Base-by-base conservation (phyloP, 1,140 invertebrate genomes). In the Augochlora pura region DNA sequence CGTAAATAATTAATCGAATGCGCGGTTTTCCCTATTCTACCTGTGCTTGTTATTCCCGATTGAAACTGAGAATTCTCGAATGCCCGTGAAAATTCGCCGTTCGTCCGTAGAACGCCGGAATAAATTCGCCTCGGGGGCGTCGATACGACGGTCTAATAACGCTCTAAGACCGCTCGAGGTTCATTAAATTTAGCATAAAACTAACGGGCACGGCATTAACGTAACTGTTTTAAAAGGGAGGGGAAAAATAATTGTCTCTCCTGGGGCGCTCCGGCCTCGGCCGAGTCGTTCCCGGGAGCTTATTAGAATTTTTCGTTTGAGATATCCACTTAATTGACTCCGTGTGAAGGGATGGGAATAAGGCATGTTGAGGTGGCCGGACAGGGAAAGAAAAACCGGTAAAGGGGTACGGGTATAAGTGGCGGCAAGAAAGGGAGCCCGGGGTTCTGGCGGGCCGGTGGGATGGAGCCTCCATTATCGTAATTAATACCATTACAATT, bases 401-500 rank as follows among this genome's bases (percentile, higher is more conserved):
- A 62, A 49, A 62, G 54, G 72, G n/a, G 66, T 81, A 62, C 14
- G 39, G 25, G 81, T 62, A 65, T 77, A 68, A 71, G 74, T 66
- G 16, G 63, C 42, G 49, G 49, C 14, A 2, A 52, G 49, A 52
- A 21, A 52, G 49, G 16, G 49, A 52, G 49, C 18, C 16, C 16
- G 49, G 14, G 49, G 49, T 10, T 52, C 49, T 52, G 49, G 49
- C 18, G 75, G 64, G 42, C 18, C 9, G 60, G 21, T 60, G 25
- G 59, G n/a, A 54, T 75, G 77, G 79, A 81, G 69, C 73, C 76
- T 88, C 89, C 90, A 91, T 91, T 91, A 91, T 88, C 88, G 87
- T 91, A 90, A 91, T 91, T 91, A 91, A 91, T 91, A 87, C 85
- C 89, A 90, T 91, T 91, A 91, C 86, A 90, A 91, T 91, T 90